Percentiles rank a stretch among this genome's conserved stretches.
Evolutionary conservation across 2,888 invertebrate genomes (phyloP).

Genomic region (Drosophila antonietae): DNA sequence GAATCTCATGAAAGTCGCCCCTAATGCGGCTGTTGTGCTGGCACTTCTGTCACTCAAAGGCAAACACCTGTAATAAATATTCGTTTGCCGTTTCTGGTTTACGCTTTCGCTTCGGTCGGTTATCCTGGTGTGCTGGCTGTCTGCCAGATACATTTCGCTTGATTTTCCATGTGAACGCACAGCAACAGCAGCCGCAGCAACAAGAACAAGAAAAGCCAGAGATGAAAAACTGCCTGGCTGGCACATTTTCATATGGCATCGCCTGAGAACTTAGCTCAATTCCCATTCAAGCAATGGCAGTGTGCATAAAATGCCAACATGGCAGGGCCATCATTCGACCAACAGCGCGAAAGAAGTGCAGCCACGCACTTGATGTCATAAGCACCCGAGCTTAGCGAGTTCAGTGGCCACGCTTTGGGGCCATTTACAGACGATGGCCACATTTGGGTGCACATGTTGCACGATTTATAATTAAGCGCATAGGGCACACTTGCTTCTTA

Average conservation of each 20-base stretch:
- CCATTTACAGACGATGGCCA: constrained; percentile 41
- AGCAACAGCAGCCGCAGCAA: constrained; percentile 4
- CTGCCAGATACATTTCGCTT: constrained; percentile 74
- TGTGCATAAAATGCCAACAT: constrained; percentile 11
- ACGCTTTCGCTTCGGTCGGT: constrained; percentile 32
- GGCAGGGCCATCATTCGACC: constrained; percentile 35
- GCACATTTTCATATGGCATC: constrained; percentile 60
- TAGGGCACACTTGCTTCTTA: constrained; percentile 37
- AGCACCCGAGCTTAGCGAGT: constrained; percentile 27
- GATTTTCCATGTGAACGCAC: constrained; percentile 73
- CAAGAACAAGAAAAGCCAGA: constrained; percentile 18
- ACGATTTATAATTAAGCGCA: constrained; percentile 31
- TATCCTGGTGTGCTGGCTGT: constrained; percentile 64
- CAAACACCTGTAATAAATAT: constrained; percentile 79
- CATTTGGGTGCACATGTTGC: constrained; percentile 63
- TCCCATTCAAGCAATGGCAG: constrained; percentile 34
- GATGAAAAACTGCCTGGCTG: constrained; percentile 53
- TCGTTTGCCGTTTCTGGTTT: constrained; percentile 70
- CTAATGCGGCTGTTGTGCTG: constrained; percentile 49
- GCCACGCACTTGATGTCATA: constrained; percentile 58
- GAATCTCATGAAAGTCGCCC: constrained; percentile 29
- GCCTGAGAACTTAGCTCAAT: constrained; percentile 46
- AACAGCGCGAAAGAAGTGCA: constrained; percentile 58
- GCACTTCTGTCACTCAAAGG: constrained; percentile 72
- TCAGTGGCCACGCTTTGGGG: constrained; percentile 48